phyloP scores from a whole-genome alignment of 2,113 vertebrate species.

The Clinocottus analis region DNA sequence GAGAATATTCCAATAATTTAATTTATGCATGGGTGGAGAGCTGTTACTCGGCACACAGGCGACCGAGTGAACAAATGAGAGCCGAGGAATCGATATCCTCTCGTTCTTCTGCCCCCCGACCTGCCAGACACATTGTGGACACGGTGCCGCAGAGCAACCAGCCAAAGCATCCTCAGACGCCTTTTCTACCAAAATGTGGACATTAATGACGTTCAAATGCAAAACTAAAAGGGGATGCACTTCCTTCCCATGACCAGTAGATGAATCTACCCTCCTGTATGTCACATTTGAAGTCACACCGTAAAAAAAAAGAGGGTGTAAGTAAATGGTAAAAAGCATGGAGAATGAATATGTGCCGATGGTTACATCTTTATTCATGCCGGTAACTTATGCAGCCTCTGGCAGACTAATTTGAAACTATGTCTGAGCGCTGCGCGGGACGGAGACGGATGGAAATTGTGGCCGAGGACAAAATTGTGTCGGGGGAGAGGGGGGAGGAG shows the following conservation, averaged over 20 bases:
- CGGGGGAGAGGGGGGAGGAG: too few species aligned
- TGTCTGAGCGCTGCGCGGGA: neutral
- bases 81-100: neutral
- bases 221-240: neutral
- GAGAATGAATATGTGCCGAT: neutral
- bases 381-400: neutral
- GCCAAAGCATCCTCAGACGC: neutral
- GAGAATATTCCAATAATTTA: neutral
- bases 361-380: neutral
- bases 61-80: neutral
- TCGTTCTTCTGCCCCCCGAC: neutral
- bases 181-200: neutral
- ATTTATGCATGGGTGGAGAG: conserved; percentile 1
- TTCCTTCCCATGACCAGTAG: neutral
- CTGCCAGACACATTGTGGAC: neutral
- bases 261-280: neutral
- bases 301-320: neutral
- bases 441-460: neutral
- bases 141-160: neutral
- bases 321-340: neutral
- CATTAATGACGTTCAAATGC: neutral
- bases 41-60: conserved; percentile 8
- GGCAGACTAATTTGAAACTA: neutral
- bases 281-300: neutral
- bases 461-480: neutral